Evolutionary conservation across 2,888 invertebrate species (phyloP).

Genomic region (Melanargia galathea): DNA sequence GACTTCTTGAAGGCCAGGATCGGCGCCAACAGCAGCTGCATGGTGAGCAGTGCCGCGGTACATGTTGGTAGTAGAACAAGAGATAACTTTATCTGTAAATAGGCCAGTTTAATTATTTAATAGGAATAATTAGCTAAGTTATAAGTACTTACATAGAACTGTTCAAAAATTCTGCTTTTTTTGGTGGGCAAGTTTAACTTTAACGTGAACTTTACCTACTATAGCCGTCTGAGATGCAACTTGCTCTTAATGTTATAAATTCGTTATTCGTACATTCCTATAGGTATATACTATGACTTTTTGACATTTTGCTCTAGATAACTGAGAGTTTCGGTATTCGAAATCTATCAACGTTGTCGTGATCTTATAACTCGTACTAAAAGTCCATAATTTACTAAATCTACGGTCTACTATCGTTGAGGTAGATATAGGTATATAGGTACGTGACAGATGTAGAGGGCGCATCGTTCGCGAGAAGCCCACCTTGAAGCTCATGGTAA

Average conservation of each 20-base stretch:
- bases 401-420: background rate
- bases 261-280: too few species aligned
- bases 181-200: too few species aligned
- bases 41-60: constrained; percentile 53
- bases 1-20: constrained; percentile 56
- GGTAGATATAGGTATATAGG: too few species aligned
- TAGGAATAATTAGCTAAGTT: background rate
- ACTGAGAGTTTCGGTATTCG: too few species aligned
- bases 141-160: background rate
- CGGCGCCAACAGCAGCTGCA: constrained; percentile 55
- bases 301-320: too few species aligned
- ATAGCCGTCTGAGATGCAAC: too few species aligned
- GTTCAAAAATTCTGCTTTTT: too few species aligned
- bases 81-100: constrained; percentile 59
- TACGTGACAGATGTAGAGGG: background rate
- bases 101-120: background rate
- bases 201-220: too few species aligned
- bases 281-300: too few species aligned
- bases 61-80: constrained; percentile 52
- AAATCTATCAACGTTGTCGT: too few species aligned
- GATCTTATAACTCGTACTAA: too few species aligned
- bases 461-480: background rate
- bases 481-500: constrained; percentile 10
- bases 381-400: background rate
- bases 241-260: too few species aligned